Evolutionary conservation across 2,113 vertebrate genomes (phyloP), one percentile per base, ranked within the genome.

Genomic region (Lontra canadensis): DNA sequence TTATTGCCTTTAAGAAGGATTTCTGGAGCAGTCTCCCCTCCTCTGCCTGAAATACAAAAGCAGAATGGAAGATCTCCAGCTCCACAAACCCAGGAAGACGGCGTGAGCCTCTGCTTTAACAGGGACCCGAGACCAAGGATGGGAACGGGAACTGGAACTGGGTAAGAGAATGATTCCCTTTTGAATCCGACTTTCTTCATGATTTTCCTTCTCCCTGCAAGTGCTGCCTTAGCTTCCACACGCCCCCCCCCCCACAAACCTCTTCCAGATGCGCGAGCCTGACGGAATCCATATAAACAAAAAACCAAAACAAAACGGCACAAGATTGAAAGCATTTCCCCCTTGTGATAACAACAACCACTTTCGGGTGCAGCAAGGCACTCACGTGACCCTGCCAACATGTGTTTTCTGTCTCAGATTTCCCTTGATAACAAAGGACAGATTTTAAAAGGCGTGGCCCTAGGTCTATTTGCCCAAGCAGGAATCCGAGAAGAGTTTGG

Each of bases 331-430:
- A 79, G 84, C 69, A 1, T 83, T 39, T 85, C 65, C 95, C 80
- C 80, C 79, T 25, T 23, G 47, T 11, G 26, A 61, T 1, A 39
- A 55, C 52, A 55, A 55, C 83, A 20, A 76, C n/a, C 90, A 25
- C 87, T 82, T 82, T 44, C 9, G 0, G 52, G 96, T 14, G 52
- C 81, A 20, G 76, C 83, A 67, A 74, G 67, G 78, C 17, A 1
- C 67, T 82, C 97, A 94, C 69, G 90, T 96, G 97, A 94, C 0
- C 0, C 67, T 21, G 55, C 93, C 94, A 80, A 97, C 97, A 76
- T 96, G 98, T 95, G 97, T 98, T 97, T 98, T 91, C 95, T 96
- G 93, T 95, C 95, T 96, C 96, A 36, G 97, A 91, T 96, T 92
- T 90, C 94, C 88, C 94, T 90, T 52, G 94, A 92, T 97, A 97